Base-by-base conservation (phyloP, 2,113 vertebrate genomes). In the Sphaerodactylus townsendi region DNA sequence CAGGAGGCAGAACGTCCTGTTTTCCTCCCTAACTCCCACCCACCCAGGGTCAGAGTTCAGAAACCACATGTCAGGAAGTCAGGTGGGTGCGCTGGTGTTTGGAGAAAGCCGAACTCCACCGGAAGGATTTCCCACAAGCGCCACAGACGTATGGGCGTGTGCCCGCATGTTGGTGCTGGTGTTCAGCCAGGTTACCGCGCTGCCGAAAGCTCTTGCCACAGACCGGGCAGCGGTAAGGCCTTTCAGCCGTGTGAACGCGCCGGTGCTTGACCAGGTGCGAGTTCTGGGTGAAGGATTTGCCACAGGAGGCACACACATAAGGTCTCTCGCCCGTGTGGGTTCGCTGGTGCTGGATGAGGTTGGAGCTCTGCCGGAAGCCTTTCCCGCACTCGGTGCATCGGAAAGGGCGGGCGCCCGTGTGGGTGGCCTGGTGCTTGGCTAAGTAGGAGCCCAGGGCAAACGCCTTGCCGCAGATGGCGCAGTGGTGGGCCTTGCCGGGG, bases 41-140 rank as follows among this genome's bases (percentile, higher is more conserved):
- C 53, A 39, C 25, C 33, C 41, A 66, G 41, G 69, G 39, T 62
- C 23, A 81, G 23, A 30, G 37, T 30, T 66, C 33, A 80, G 44
- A 37, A 69, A 23, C 25, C 59, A 28, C 59, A 62, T 1, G 96
- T 88, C 28, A 95, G 94, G 0, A 95, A 6, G 66, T 59, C 21
- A 85, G 83, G n/a, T 85, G 83, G 0, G 69, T 79, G 7, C 83
- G 68, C 77, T 85, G 83, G 33, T 85, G 83, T 33, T 85, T 85
- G 41, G 76, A 79, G 56, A 85, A 85, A 39, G 83, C 83, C 2
- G 83, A 85, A 14, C 83, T 85, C 83, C 83, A 85, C 14, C 83
- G 77, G 69, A 85, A 85, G 1, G 76, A 79, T 35, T 85, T 85
- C 76, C 83, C 83, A 0, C 83, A 85, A 46, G 69, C 56, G 2